Evolutionary conservation across 2,888 invertebrate species (phyloP), one percentile per base, ranked within the genome.

Genomic region (Melanostoma mellinum): DNA sequence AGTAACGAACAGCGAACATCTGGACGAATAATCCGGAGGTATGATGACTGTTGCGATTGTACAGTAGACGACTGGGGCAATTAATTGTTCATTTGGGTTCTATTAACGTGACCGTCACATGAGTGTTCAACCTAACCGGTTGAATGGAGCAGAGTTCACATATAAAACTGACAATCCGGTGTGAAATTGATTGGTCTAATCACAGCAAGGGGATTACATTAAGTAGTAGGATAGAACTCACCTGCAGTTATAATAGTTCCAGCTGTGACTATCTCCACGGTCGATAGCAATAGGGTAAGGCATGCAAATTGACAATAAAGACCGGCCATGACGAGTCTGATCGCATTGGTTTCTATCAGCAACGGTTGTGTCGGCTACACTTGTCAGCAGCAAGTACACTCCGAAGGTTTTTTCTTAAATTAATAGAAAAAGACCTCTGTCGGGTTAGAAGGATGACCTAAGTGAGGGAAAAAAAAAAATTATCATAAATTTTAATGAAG

Each of bases 181-280:
- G 32, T 60, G 10, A 8, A 48, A 69, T 78, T 76, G 65, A 79
- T 68, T 56, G 65, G 30, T 6, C 33, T 61, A 48, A 9, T 55
- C 36, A 60, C 58, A 61, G 50, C 46, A 52, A 80, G 63, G 38
- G 33, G 46, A 58, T 82, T 68, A 52, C 32, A 33, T 40, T 33
- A 46, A 9, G 9, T 9, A 9, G n/a, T 20, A 10, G 3, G 4
- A 3, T 4, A 30, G 36, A 20, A 71, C 84, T 84, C 50, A 84
- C 84, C 84, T 79, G 84, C 79, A 38, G 71, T 71, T 71, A 84
- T 61, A 60, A 79, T 79, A 42, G 84, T 75, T 6, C 84, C 84
- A 52, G 71, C 84, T 5, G 2, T 55, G 55, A 53, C 71, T 9
- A 74, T n/a, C 30, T 67, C 20, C 33, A 35, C 55, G 30, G 61